Conservation (phyloP, 1,140 invertebrate species). For the Myzus persicae region DNA sequence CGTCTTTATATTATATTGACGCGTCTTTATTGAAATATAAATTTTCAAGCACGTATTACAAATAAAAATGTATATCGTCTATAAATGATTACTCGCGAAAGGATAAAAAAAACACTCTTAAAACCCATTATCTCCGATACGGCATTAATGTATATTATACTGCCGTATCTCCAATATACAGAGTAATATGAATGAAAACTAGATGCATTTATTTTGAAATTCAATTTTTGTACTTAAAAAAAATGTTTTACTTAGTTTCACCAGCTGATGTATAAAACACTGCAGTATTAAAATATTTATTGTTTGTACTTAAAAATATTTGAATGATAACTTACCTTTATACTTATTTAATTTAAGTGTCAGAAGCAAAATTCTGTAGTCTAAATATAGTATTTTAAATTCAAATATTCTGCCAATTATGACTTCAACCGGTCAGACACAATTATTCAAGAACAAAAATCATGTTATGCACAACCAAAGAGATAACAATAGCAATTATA, state of each 20-base stretch:
- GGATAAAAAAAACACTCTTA: neutral
- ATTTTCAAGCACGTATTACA: neutral
- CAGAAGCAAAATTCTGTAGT: too few species aligned
- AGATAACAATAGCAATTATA: neutral
- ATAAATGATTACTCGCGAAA: neutral
- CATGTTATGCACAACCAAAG: neutral
- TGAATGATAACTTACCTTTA: neutral
- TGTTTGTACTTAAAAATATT: neutral
- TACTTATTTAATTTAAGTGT: neutral
- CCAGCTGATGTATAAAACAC: neutral
- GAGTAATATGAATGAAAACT: neutral
- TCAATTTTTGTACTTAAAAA: neutral
- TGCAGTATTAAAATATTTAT: neutral
- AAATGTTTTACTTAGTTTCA: neutral
- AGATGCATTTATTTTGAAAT: neutral
- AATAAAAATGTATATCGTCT: slow-evolving; percentile 27
- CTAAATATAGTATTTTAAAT: too few species aligned
- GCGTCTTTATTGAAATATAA: slow-evolving; percentile 5
- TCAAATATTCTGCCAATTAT: neutral
- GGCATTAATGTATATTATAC: neutral
- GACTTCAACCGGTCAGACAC: neutral
- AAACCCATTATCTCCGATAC: neutral
- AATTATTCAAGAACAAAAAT: neutral
- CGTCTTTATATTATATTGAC: slow-evolving; percentile 12
- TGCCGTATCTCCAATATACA: neutral